phyloP scores from a whole-genome alignment of 2,888 invertebrate genomes.

The Pammene aurita region DNA sequence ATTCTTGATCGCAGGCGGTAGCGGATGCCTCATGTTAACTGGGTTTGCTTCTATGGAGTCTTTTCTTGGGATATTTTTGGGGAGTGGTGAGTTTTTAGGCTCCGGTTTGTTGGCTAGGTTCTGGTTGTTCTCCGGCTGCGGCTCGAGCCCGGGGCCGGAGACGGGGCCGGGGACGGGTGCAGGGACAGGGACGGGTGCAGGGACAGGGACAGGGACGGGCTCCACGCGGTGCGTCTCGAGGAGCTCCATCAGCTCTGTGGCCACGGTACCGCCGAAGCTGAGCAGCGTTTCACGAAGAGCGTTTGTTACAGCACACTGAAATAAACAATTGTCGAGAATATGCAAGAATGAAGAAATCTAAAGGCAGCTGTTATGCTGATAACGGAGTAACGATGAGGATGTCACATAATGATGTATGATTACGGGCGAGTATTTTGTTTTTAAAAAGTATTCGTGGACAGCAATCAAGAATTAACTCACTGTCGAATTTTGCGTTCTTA shows the following conservation, averaged over 20 bases:
- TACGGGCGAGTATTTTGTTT: too few relatives aligned
- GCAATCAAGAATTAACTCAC: too few relatives aligned
- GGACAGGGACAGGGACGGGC: not conserved
- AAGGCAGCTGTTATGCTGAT: too few relatives aligned
- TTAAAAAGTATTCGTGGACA: too few relatives aligned
- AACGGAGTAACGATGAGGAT: too few relatives aligned
- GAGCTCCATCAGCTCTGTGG: constrained; percentile 64
- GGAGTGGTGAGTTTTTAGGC: constrained; percentile 53
- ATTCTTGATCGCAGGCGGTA: constrained; percentile 49
- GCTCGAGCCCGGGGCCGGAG: not conserved
- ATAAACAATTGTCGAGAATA: constrained; percentile 22
- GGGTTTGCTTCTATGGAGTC: constrained; percentile 39
- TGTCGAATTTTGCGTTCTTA: too few relatives aligned
- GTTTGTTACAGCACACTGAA: constrained; percentile 76
- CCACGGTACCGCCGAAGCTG: constrained; percentile 74
- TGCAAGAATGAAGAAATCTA: too few relatives aligned
- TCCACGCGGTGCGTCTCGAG: constrained; percentile 56
- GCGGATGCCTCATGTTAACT: constrained; percentile 46
- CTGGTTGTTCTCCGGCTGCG: constrained; percentile 56
- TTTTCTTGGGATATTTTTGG: constrained; percentile 53
- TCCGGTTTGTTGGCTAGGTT: constrained; percentile 58
- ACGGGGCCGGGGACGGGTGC: constrained; percentile 9
- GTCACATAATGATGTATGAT: too few relatives aligned
- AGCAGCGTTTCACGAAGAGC: constrained; percentile 75
- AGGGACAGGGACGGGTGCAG: constrained; percentile 1